Percentiles rank a stretch among this genome's conserved stretches.
Evolutionary conservation across 2,113 vertebrate species (phyloP).

Genomic region (Plotosus lineatus): DNA sequence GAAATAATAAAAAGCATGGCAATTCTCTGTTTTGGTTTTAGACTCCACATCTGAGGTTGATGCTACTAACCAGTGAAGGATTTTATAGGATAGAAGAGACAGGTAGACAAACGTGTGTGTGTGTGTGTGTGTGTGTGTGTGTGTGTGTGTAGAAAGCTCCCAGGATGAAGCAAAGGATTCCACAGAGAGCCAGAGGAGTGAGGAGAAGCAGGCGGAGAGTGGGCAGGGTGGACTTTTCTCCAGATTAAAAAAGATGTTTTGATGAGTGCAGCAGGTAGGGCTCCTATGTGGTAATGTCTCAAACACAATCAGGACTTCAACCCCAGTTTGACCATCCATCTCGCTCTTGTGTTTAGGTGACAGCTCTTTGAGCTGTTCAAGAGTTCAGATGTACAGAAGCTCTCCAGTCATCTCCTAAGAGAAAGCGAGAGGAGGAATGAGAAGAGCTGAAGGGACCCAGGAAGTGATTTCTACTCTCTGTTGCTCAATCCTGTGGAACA

Average conservation of each 20-base stretch:
- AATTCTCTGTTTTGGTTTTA: background rate
- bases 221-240: slow-evolving; percentile 67
- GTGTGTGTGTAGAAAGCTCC: slow-evolving; percentile 59
- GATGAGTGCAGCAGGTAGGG: slow-evolving; percentile 14
- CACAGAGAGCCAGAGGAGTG: background rate
- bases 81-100: background rate
- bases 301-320: background rate
- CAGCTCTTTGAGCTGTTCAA: background rate
- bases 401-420: background rate
- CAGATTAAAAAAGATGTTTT: slow-evolving; percentile 71
- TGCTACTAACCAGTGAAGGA: background rate
- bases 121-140: slow-evolving; percentile 51
- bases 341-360: background rate
- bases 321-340: background rate
- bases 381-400: background rate
- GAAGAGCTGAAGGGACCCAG: background rate
- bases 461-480: background rate
- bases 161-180: slow-evolving; percentile 18
- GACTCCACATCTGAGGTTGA: background rate
- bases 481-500: too few relatives aligned
- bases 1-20: too few relatives aligned
- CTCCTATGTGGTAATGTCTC: background rate
- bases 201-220: slow-evolving; percentile 56
- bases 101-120: background rate
- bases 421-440: background rate